A percentile compares a stretch with the other conserved stretches of the same genome.
These are phyloP conservation scores for Phyto melanocephala DNA, from an alignment of 2,888 invertebrate genomes.

Conservation along the genomic window DNA sequence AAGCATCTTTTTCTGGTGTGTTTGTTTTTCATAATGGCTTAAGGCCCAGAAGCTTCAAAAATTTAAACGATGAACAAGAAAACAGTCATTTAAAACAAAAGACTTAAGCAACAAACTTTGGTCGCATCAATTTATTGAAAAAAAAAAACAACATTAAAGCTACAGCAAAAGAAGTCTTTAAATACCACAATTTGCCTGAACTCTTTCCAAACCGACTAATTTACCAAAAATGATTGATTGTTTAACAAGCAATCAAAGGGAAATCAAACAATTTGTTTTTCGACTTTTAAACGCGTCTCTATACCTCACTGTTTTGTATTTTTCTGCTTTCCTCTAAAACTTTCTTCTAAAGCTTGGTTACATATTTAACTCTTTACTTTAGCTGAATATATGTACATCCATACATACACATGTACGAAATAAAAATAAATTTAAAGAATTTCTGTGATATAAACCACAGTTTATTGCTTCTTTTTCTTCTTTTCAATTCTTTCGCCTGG, in stretches of 20 bases:
- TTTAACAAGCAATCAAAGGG: constrained; percentile 38
- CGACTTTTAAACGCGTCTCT: not conserved
- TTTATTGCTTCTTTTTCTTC: constrained; percentile 19
- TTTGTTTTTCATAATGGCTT: constrained; percentile 30
- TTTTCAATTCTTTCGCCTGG: not conserved
- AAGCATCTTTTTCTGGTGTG: constrained; percentile 17
- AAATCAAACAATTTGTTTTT: constrained; percentile 34
- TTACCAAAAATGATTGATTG: constrained; percentile 57
- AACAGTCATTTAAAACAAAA: constrained; percentile 53
- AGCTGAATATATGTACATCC: not conserved
- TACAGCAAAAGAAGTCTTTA: constrained; percentile 1
- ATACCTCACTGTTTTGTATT: not conserved
- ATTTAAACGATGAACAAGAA: not conserved
- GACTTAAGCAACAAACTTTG: constrained; percentile 47
- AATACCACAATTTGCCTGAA: constrained; percentile 56
- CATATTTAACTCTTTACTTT: not conserved
- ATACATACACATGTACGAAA: not conserved
- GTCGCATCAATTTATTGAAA: not conserved
- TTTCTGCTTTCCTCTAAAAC: constrained; percentile 13
- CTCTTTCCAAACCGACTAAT: constrained; percentile 15
- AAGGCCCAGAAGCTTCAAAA: constrained; percentile 44
- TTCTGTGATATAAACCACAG: constrained; percentile 11
- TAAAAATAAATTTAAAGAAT: constrained; percentile 37
- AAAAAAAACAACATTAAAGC: not conserved
- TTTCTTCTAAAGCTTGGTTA: constrained; percentile 42